Conservation (phyloP, 2,888 invertebrate species). For the Synergus umbraculus region DNA sequence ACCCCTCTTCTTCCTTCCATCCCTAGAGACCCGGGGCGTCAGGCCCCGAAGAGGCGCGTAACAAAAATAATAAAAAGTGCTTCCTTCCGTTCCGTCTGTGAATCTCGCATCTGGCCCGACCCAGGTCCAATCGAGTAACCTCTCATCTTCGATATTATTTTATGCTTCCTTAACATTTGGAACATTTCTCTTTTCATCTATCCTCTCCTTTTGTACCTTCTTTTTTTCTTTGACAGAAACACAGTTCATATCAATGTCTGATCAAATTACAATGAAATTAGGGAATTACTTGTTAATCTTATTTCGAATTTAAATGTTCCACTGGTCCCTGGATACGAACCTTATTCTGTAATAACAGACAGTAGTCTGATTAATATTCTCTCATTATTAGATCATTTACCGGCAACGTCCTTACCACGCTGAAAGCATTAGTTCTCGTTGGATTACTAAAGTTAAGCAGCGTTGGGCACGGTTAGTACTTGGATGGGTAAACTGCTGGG, state of each 20-base stretch:
- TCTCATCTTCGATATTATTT: slow-evolving; percentile 45
- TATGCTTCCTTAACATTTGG: background rate
- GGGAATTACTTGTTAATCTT: no score
- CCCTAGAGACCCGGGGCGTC: slow-evolving; percentile 46
- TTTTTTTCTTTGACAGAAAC: background rate
- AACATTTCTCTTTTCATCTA: background rate
- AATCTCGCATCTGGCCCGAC: slow-evolving; percentile 64
- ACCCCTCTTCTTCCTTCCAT: slow-evolving; percentile 36
- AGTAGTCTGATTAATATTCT: background rate
- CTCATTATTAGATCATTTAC: background rate
- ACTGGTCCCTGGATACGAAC: background rate
- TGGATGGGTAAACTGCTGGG: no score
- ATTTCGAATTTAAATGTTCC: background rate
- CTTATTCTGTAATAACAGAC: no score
- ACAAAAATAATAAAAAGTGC: slow-evolving; percentile 63
- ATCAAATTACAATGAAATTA: background rate
- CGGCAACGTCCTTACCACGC: no score
- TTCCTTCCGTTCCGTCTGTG: slow-evolving; percentile 65
- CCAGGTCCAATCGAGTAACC: slow-evolving; percentile 47
- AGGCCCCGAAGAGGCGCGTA: slow-evolving; percentile 58
- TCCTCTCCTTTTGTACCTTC: background rate
- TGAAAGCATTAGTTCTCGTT: no score
- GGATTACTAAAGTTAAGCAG: no score
- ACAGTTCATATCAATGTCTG: background rate
- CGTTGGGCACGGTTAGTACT: no score